These are phyloP conservation scores for Tragelaphus imberbis DNA, from an alignment of 2,113 vertebrate species.

Conservation along the genomic window DNA sequence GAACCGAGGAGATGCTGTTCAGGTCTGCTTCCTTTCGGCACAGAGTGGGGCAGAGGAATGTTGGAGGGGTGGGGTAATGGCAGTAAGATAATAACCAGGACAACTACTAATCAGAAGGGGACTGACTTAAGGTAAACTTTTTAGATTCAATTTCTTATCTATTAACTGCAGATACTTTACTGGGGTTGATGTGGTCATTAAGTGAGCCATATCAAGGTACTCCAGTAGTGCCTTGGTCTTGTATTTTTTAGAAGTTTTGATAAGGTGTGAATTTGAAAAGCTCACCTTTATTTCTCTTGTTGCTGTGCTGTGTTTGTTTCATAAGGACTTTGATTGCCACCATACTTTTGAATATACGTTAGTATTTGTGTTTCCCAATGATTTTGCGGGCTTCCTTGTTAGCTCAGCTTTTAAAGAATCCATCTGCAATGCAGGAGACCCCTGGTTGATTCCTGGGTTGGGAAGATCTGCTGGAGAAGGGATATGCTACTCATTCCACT, in stretches of 20 bases:
- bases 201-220: neutral
- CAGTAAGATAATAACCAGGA: neutral
- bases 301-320: neutral
- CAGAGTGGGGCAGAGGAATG: neutral
- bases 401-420: neutral
- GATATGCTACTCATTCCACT: neutral
- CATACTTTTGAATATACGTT: neutral
- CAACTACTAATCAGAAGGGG: neutral
- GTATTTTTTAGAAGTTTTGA: neutral
- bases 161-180: neutral
- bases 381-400: neutral
- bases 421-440: neutral
- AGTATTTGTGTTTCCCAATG: neutral
- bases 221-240: neutral
- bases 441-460: neutral
- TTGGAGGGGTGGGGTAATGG: neutral
- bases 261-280: neutral
- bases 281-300: neutral
- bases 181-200: neutral
- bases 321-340: neutral
- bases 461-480: neutral
- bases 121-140: neutral
- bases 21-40: neutral
- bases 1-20: neutral
- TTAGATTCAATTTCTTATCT: neutral